A percentile compares a stretch with the other conserved stretches of the same genome.
Evolutionary conservation across 2,888 invertebrate genomes (phyloP).

Genomic region (Hydrotaea cyrtoneurina): DNA sequence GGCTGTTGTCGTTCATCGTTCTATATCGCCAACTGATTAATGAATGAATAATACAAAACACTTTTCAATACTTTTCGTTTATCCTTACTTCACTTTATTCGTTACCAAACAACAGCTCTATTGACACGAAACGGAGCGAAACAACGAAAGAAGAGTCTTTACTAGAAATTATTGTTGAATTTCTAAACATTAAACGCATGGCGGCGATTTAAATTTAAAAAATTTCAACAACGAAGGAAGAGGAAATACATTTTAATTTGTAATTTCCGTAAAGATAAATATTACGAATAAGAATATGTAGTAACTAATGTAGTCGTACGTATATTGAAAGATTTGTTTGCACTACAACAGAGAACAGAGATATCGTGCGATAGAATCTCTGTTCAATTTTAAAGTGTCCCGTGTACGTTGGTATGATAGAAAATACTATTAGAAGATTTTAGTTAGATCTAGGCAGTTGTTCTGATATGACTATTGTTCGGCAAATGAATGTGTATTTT

Average conservation of each 20-base stretch:
- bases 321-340: slow-evolving; percentile 24
- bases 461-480: no score
- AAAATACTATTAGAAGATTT: background rate
- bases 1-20: background rate
- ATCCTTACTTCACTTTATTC: background rate
- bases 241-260: slow-evolving; percentile 33
- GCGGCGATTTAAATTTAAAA: background rate
- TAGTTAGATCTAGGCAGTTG: no score
- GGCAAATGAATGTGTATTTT: no score
- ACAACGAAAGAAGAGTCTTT: background rate
- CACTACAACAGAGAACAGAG: slow-evolving; percentile 10
- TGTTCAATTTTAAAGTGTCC: slow-evolving; percentile 17
- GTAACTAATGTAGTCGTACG: slow-evolving; percentile 5
- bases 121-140: background rate
- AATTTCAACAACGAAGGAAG: background rate
- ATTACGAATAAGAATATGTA: slow-evolving; percentile 22
- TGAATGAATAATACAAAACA: slow-evolving; percentile 26
- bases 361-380: slow-evolving; percentile 45
- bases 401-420: background rate
- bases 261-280: slow-evolving; percentile 42
- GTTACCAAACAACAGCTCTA: slow-evolving; percentile 1
- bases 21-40: slow-evolving; percentile 38
- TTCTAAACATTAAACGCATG: background rate
- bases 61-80: background rate
- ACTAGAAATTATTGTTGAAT: background rate